phyloP scores from a whole-genome alignment of 2,888 invertebrate species.

The Drosophila testacea region DNA sequence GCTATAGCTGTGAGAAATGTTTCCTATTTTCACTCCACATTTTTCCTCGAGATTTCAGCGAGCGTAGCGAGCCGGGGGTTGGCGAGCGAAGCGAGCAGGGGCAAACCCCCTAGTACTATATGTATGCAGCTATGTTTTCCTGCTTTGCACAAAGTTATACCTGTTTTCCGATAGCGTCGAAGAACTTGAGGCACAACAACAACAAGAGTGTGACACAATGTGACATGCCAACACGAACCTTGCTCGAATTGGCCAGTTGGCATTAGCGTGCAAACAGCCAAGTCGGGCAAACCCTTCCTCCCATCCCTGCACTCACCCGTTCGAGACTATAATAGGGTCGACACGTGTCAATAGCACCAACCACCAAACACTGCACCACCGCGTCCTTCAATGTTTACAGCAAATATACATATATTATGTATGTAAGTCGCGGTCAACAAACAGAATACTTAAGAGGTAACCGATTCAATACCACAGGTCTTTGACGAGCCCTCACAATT shows the following conservation, averaged over 20 bases:
- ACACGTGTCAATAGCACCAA: slow-evolving; percentile 32
- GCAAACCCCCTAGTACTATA: no score
- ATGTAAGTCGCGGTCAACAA: slow-evolving; percentile 7
- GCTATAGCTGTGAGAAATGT: no score
- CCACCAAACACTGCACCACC: not conserved
- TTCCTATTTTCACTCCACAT: no score
- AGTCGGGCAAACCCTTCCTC: not conserved
- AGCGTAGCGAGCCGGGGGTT: no score
- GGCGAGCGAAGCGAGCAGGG: no score
- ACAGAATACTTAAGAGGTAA: slow-evolving; percentile 13
- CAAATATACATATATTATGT: not conserved
- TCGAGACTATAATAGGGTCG: slow-evolving; percentile 7
- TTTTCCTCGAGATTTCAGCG: no score
- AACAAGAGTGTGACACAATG: slow-evolving; percentile 7
- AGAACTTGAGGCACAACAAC: not conserved
- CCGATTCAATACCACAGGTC: not conserved
- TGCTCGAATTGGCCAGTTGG: slow-evolving; percentile 25
- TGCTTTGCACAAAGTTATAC: not conserved
- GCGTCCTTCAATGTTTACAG: slow-evolving; percentile 26
- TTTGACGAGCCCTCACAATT: not conserved
- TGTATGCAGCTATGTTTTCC: not conserved
- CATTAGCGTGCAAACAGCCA: slow-evolving; percentile 27
- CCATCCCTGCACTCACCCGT: not conserved
- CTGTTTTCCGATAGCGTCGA: slow-evolving; percentile 1
- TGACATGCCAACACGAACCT: slow-evolving; percentile 15